Evolutionary conservation across 2,888 invertebrate genomes (phyloP), one percentile per base, ranked within the genome.

Genomic region (Penaeus monodon): DNA sequence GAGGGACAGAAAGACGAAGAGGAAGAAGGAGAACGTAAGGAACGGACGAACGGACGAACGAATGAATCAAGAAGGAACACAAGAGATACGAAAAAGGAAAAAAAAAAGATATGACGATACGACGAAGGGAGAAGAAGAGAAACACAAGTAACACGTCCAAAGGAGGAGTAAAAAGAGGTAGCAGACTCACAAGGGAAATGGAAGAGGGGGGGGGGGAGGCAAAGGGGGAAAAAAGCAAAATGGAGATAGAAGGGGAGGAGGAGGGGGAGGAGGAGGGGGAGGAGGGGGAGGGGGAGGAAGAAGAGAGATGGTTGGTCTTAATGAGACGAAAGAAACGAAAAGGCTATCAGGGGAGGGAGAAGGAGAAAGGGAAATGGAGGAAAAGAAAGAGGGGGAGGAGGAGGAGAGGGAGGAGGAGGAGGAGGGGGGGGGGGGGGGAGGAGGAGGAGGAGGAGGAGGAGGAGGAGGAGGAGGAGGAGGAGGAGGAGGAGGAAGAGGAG

Each of bases 51-150:
- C 38, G 38, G 17, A 49, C 38, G 76, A 76, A 49, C 38, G 74
- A 33, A 49, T 10, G 33, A 29, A 14, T 1, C n/a, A 14, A 68
- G 14, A 7, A 22, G 17, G 14, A 1, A 29, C 1, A 29, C n/a
- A 22, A 22, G 22, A 68, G 22, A 22, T 8, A 22, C 14, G 1
- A 1, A 29, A 68, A 22, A 68, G 22, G 29, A 22, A 20, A 29
- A 14, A 29, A 14, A 17, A 68, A 14, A 20, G 22, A 68, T 10
- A 68, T 1, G 22, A 27, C n/a, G 70, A 70, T n/a, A 66, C 27
- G 66, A n/a, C 66, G 27, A 24, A 33, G 27, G 80, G 65, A 68
- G 68, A 66, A 70, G 81, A 81, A 68, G 68, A 81, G 70, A 44
- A 22, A 17, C n/a, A n/a, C 66, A n/a, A 68, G 44, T 29, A 66